phyloP scores from a whole-genome alignment of 2,888 invertebrate genomes.

The Drosophila aldrichi region DNA sequence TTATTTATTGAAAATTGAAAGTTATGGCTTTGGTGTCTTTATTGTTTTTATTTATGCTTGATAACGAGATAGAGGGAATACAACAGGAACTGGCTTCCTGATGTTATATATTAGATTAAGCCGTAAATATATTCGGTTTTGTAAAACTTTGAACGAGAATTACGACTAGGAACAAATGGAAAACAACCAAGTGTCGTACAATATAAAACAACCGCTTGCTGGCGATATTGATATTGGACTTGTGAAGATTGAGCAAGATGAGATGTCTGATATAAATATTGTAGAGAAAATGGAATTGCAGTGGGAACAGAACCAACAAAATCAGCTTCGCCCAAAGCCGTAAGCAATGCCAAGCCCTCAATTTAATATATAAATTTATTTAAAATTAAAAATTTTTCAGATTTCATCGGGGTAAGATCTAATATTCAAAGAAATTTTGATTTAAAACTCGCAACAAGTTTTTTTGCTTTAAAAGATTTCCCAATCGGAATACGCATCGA shows the following conservation, averaged over 20 bases:
- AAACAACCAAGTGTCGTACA: conserved; percentile 3
- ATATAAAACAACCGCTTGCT: background rate
- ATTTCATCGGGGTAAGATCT: conserved; percentile 27
- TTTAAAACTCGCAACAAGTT: background rate
- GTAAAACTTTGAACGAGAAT: background rate
- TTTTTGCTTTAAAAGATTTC: background rate
- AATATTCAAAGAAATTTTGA: background rate
- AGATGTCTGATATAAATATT: conserved; percentile 10
- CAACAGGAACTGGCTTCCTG: conserved; percentile 1
- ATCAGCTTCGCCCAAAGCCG: conserved; percentile 18
- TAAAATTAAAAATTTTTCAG: conserved; percentile 6
- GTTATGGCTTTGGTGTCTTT: conserved; percentile 10
- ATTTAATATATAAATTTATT: background rate
- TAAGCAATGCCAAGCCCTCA: background rate
- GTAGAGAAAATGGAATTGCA: conserved; percentile 26
- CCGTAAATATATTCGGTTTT: background rate
- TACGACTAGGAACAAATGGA: conserved; percentile 21
- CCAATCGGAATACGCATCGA: background rate
- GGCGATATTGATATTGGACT: conserved; percentile 31
- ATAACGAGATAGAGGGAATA: background rate
- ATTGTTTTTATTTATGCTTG: conserved; percentile 1
- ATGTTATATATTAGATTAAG: conserved; percentile 10
- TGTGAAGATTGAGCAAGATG: conserved; percentile 29
- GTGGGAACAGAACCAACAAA: conserved; percentile 26
- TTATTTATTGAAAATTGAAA: conserved; percentile 7